Evolutionary conservation across 2,797 vertebrate species (phyloP).

Genomic region (Malacoctenus gilli): DNA sequence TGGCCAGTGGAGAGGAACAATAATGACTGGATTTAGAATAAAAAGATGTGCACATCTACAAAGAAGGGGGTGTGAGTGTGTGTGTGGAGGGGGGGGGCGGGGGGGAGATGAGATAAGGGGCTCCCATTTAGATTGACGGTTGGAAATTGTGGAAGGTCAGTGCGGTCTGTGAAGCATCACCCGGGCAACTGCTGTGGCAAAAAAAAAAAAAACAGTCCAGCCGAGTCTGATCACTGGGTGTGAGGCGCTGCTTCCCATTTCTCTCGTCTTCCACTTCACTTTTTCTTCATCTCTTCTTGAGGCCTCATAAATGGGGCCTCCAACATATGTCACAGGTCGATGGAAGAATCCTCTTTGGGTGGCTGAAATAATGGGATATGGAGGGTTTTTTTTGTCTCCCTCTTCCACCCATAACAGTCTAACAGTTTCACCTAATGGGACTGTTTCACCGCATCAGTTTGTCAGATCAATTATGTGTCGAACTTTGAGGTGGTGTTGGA

Average conservation of each 20-base stretch:
- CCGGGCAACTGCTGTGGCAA: constrained; percentile 70
- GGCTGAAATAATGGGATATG: constrained; percentile 64
- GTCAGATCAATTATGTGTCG: constrained; percentile 30
- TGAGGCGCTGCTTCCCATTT: constrained; percentile 59
- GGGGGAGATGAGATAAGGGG: constrained; percentile 73
- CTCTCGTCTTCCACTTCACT: constrained; percentile 34
- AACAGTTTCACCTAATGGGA: neutral
- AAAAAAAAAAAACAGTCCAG: constrained; percentile 62
- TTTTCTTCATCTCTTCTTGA: constrained; percentile 32
- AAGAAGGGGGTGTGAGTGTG: constrained; percentile 63
- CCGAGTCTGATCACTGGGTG: constrained; percentile 64
- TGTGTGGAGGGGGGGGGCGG: too few relatives aligned
- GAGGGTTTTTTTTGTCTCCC: constrained; percentile 23
- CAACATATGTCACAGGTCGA: constrained; percentile 52
- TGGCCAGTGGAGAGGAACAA: constrained; percentile 83
- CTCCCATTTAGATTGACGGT: constrained; percentile 82
- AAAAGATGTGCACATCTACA: constrained; percentile 85
- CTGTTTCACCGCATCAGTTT: constrained; percentile 9
- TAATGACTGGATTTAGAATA: constrained; percentile 86
- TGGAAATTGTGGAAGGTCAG: constrained; percentile 82
- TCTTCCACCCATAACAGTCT: constrained; percentile 29
- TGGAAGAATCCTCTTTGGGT: constrained; percentile 45
- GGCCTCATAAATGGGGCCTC: constrained; percentile 61
- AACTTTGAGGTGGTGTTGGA: constrained; percentile 24
- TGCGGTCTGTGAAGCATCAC: constrained; percentile 76